Base-by-base conservation (phyloP, 2,888 invertebrate species). In the Anthoptus insignis region DNA sequence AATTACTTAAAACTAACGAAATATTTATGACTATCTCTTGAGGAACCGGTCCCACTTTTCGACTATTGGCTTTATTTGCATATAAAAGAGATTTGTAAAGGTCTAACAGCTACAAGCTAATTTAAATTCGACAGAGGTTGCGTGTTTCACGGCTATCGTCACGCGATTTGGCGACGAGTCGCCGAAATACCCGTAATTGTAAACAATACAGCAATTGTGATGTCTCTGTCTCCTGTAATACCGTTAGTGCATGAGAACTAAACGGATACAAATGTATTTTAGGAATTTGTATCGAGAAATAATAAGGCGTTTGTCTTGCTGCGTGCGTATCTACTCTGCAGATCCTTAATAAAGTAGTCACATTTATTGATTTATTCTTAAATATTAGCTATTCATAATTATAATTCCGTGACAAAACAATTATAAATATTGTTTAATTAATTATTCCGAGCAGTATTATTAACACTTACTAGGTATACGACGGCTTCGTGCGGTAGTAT, bases 81-180 rank as follows among this genome's bases (percentile, higher is more conserved):
- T 88, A 80, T 79, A 81, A 73, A 78, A 77, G 69, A 74, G 74
- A 83, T 84, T 42, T 83, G 73, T 67, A 67, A 73, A 68, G 67
- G 69, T 68, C 70, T 64, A 64, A 52, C 73, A 69, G 64, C 66
- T 68, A 50, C 56, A 73, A 71, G 68, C 76, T 81, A 71, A 80
- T 82, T 85, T 81, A 54, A 65, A 87, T 86, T 86, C 84, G 78
- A 70, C 78, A 77, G 76, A 70, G 73, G 74, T 81, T 70, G 79
- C 83, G 77, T 84, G 83, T 74, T 64, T 54, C 63, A 69, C 69
- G 54, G 32, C 70, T 63, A 67, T 74, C 73, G 80, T 78, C 79
- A 81, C 80, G 79, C 84, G 73, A 84, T 81, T 77, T 70, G 72
- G 70, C 63, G 58, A 66, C 64, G 66, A 67, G 67, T 68, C 57